Base-by-base conservation (phyloP, 2,797 vertebrate genomes). In the Gallirallus australis region DNA sequence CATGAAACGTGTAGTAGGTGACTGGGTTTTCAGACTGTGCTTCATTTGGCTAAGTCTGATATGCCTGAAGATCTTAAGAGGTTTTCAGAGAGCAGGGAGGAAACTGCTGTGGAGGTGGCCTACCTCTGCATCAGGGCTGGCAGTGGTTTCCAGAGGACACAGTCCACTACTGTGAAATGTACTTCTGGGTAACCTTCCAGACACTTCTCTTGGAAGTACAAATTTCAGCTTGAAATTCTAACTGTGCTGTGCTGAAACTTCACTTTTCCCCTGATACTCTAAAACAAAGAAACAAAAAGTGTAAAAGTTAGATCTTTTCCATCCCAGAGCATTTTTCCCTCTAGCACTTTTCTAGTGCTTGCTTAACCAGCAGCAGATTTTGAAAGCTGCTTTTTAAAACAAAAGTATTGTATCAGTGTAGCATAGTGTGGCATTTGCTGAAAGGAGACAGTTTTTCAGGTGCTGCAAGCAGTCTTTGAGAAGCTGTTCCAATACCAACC, bases 31-130 rank as follows among this genome's bases (percentile, higher is more conserved):
- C 21, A 79, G 35, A 76, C 19, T 17, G 40, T 9, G 30, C 79
- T 35, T 76, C 4, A 52, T 30, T 63, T 47, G 27, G 12, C 13
- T 42, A 23, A 63, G 6, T 42, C 12, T 84, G 59, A 40, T 42
- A 7, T 11, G 25, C 24, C 30, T 73, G 50, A 70, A 90, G 82
- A 50, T 11, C 0, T 0, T 25, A 23, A 75, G 24, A 52, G 4
- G 1, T 48, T n/a, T 59, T 14, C 24, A 40, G n/a, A 70, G 28
- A 64, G 39, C 12, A 28, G 28, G 11, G 24, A 68, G 15, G 33
- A 83, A 53, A 37, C 0, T 0, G 3, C 28, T 90, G 15, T 66
- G 45, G 47, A 86, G 78, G 45, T 30, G 1, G 1, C 0, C 1
- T 70, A 31, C 4, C 5, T 57, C 30, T 65, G 7, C 2, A 0